phyloP scores from a whole-genome alignment of 1,140 invertebrate species.

The Brachionus asplanchnoidis region DNA sequence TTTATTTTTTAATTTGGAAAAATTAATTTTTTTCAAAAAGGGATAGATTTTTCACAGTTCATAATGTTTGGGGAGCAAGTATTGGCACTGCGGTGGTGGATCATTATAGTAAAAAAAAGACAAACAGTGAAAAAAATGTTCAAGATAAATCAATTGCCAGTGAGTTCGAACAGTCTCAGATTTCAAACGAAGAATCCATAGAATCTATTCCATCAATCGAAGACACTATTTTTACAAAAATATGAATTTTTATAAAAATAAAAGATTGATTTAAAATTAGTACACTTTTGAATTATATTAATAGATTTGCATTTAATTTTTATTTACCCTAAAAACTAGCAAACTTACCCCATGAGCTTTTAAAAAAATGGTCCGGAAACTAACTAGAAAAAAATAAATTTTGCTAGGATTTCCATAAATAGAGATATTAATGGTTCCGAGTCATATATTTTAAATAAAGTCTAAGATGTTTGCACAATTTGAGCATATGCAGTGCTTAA shows the following conservation, averaged over 20 bases:
- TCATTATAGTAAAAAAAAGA: constrained; percentile 60
- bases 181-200: background rate
- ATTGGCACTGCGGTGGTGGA: background rate
- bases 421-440: too few species aligned
- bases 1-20: background rate
- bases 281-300: background rate
- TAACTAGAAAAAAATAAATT: too few species aligned
- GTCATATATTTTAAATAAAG: too few species aligned
- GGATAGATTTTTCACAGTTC: constrained; percentile 4
- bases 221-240: background rate
- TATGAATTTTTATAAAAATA: background rate
- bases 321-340: too few species aligned
- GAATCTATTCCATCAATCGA: background rate
- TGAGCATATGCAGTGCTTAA: too few species aligned
- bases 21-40: constrained; percentile 36
- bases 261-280: too few species aligned
- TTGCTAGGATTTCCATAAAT: too few species aligned
- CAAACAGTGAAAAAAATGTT: background rate
- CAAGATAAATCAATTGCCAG: background rate
- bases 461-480: too few species aligned
- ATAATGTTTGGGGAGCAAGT: constrained; percentile 23
- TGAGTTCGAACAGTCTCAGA: background rate
- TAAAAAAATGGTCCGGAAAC: too few species aligned
- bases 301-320: too few species aligned
- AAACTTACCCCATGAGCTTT: background rate